phyloP scores from a whole-genome alignment of 2,888 invertebrate genomes.

The Xestoiulus laeticollis region DNA sequence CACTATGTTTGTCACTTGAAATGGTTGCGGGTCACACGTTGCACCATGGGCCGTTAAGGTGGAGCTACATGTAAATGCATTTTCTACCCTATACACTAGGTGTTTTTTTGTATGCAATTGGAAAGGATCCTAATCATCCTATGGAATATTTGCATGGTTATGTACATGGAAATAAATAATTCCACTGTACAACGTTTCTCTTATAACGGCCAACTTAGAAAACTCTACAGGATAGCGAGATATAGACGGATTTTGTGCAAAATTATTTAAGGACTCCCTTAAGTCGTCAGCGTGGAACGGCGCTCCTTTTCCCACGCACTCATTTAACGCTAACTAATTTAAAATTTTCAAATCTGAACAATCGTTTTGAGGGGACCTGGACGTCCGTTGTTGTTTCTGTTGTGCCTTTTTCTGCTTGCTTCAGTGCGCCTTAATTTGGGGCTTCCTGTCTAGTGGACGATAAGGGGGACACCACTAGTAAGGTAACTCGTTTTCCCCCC shows the following conservation, averaged over 20 bases:
- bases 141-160: too few relatives aligned
- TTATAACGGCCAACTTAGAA: too few relatives aligned
- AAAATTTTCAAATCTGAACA: neutral
- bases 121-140: too few relatives aligned
- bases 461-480: neutral
- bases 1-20: neutral
- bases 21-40: neutral
- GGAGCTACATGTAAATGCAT: too few relatives aligned
- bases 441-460: neutral
- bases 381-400: neutral
- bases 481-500: neutral
- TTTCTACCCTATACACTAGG: too few relatives aligned
- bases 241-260: too few relatives aligned
- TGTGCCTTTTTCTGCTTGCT: neutral
- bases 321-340: constrained; percentile 1
- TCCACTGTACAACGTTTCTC: too few relatives aligned
- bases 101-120: too few relatives aligned
- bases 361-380: constrained; percentile 1
- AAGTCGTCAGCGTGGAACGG: neutral
- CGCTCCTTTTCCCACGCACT: constrained; percentile 1
- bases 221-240: too few relatives aligned
- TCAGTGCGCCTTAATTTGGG: neutral
- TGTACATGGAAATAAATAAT: too few relatives aligned
- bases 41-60: constrained; percentile 5
- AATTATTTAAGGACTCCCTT: too few relatives aligned